These are phyloP conservation scores for Galaxea fascicularis DNA, from an alignment of 92 coral and sea anemone species.

Conservation along the genomic window DNA sequence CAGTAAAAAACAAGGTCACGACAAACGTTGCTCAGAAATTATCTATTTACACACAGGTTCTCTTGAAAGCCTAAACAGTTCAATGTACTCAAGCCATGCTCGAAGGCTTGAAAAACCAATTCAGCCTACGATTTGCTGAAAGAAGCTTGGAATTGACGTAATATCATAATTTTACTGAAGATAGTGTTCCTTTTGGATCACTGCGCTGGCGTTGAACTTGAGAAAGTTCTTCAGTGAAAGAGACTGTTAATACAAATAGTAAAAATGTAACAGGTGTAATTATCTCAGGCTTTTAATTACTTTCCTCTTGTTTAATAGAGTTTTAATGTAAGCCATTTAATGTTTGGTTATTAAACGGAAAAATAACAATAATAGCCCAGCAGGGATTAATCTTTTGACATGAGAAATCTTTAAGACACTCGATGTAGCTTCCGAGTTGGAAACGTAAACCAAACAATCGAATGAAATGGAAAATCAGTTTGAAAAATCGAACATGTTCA, in stretches of 20 bases:
- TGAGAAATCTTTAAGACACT: neutral
- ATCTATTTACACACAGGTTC: too few relatives aligned
- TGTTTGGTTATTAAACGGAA: neutral
- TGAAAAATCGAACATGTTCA: neutral
- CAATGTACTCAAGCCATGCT: too few relatives aligned
- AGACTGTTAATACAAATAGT: neutral
- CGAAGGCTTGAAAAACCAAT: too few relatives aligned
- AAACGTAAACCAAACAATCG: neutral
- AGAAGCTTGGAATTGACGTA: too few relatives aligned
- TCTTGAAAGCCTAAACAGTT: too few relatives aligned
- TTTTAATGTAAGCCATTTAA: neutral
- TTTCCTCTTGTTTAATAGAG: neutral
- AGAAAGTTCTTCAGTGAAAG: neutral
- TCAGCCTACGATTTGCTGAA: too few relatives aligned
- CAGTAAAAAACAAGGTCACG: too few relatives aligned
- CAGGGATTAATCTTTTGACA: neutral
- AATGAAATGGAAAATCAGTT: too few relatives aligned
- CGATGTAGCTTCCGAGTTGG: neutral
- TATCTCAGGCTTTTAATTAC: conserved; percentile 24
- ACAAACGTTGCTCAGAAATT: too few relatives aligned
- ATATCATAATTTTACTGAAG: too few relatives aligned
- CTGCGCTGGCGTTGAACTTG: neutral
- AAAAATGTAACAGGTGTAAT: conserved; percentile 3
- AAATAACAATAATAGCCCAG: neutral
- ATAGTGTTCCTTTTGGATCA: neutral